Evolutionary conservation across 2,113 vertebrate genomes (phyloP), one percentile per base, ranked within the genome.

Genomic region (Poeciliopsis retropinna): DNA sequence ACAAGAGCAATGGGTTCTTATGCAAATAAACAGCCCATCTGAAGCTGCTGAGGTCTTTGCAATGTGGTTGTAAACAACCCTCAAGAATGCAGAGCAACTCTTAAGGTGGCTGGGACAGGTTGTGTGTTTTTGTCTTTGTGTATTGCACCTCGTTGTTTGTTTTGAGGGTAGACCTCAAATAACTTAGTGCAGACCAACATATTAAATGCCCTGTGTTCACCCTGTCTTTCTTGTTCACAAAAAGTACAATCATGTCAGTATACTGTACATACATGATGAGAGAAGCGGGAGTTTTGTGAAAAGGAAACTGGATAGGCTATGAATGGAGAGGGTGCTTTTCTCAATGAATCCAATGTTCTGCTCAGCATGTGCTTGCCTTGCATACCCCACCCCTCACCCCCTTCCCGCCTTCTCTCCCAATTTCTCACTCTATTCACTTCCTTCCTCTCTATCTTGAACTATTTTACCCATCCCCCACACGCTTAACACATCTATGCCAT

Each of bases 311-410:
- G 73, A 76, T 77, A 63, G 83, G 76, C 82, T 61, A 87, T 91
- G 88, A 91, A 89, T 92, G 86, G 81, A 86, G 87, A 64, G 85
- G 80, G 92, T 75, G 78, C 79, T 90, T 94, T 93, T 92, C 90
- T 93, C 90, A 94, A 93, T 92, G 89, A 93, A 85, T 90, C 91
- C 90, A 92, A 94, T 93, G 92, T 93, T 92, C 89, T 89, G 87
- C 93, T 92, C 93, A 94, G 92, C 92, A 93, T 94, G 93, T 94
- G 91, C 89, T 92, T 67, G 87, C 91, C 91, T 91, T 89, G 90
- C 90, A 90, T 76, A 85, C 87, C 90, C 78, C 85, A 81, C 76
- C 85, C 67, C 47, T 77, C 14, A 17, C 44, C 44, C 88, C 73
- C 86, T 80, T 87, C 78, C 86, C 32, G 25, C 85, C 68, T 67